Evolutionary conservation across 2,888 invertebrate genomes (phyloP).

Genomic region (Caenorhabditis wallacei): DNA sequence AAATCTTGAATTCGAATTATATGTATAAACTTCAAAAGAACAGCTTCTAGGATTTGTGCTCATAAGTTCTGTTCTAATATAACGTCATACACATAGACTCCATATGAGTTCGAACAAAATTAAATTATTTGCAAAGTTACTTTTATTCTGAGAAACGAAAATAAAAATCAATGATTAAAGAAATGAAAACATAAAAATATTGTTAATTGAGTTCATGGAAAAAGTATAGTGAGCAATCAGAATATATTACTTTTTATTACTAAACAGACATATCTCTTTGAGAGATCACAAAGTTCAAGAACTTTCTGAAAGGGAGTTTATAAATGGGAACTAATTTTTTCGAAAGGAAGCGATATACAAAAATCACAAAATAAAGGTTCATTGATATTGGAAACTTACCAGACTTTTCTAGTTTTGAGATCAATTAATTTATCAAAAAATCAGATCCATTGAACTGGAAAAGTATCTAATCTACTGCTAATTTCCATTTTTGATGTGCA

Average conservation of each 20-base stretch:
- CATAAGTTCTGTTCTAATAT: not conserved
- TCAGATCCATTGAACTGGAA: too few species aligned
- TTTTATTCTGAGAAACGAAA: conserved; percentile 8
- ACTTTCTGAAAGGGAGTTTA: too few species aligned
- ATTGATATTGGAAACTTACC: too few species aligned
- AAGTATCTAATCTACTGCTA: too few species aligned
- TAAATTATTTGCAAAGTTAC: conserved; percentile 8
- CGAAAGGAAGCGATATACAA: not conserved
- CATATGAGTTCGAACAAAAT: not conserved
- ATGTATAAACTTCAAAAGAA: too few species aligned
- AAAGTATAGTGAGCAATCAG: too few species aligned
- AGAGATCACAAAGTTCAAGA: conserved; percentile 7
- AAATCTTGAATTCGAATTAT: too few species aligned
- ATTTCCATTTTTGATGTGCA: not conserved
- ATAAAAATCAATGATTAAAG: conserved; percentile 4
- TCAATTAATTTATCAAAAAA: too few species aligned
- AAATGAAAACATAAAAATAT: not conserved
- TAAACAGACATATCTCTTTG: not conserved
- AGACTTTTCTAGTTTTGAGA: too few species aligned
- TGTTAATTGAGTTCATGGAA: too few species aligned
- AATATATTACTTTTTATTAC: not conserved
- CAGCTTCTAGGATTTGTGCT: not conserved
- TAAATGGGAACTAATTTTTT: conserved; percentile 12
- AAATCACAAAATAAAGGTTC: not conserved
- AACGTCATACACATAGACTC: conserved; percentile 2